A percentile compares a stretch with the other conserved stretches of the same genome.
Evolutionary conservation across 2,888 invertebrate species (phyloP).

Genomic region (Prenolepis imparis): DNA sequence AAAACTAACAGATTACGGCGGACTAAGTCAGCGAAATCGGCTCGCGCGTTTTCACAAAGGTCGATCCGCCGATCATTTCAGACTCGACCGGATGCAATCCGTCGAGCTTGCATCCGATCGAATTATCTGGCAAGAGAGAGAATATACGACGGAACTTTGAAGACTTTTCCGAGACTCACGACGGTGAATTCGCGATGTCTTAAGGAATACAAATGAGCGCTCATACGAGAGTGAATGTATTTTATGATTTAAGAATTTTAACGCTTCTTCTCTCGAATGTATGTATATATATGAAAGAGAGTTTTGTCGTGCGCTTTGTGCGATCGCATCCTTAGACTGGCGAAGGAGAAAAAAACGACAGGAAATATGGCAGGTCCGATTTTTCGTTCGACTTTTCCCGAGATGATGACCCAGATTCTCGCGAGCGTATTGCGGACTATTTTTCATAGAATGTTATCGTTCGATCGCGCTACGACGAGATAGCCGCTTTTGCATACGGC

Average conservation of each 20-base stretch:
- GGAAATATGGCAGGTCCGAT: slow-evolving; percentile 53
- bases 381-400: slow-evolving; percentile 61
- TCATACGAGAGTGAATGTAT: background rate
- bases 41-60: slow-evolving; percentile 54
- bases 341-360: slow-evolving; percentile 48
- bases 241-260: slow-evolving; percentile 56
- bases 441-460: slow-evolving; percentile 66
- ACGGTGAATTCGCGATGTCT: slow-evolving; percentile 36
- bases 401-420: slow-evolving; percentile 51
- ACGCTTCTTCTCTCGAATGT: slow-evolving; percentile 59
- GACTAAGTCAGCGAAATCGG: slow-evolving; percentile 54
- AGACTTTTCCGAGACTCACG: slow-evolving; percentile 32
- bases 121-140: slow-evolving; percentile 50
- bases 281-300: slow-evolving; percentile 48
- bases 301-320: slow-evolving; percentile 49
- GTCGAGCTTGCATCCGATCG: slow-evolving; percentile 39
- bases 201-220: slow-evolving; percentile 24
- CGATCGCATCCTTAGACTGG: slow-evolving; percentile 35
- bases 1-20: slow-evolving; percentile 42
- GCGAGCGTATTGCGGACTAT: slow-evolving; percentile 58
- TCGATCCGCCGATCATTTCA: slow-evolving; percentile 68
- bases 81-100: slow-evolving; percentile 56
- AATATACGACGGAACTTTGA: slow-evolving; percentile 58
- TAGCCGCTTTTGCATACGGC: slow-evolving; percentile 37
- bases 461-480: slow-evolving; percentile 15